Percentiles rank a stretch among this genome's conserved stretches.
Evolutionary conservation across 2,888 invertebrate genomes (phyloP).

Genomic region (Iphiclides podalirius): DNA sequence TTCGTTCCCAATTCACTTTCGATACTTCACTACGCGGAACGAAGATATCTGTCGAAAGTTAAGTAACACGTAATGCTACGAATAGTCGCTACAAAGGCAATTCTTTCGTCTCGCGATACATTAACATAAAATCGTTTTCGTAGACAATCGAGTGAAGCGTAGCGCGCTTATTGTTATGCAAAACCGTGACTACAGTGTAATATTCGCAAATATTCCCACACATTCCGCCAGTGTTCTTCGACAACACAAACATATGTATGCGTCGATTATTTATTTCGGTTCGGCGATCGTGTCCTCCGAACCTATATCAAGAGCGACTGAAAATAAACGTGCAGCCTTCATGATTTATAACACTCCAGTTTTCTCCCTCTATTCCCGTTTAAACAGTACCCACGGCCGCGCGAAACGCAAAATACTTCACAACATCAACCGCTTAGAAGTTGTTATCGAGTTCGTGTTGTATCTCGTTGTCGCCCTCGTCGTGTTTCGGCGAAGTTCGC

Average conservation of each 20-base stretch:
- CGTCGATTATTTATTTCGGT: constrained; percentile 46
- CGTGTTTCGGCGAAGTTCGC: constrained; percentile 50
- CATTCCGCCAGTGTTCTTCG: constrained; percentile 23
- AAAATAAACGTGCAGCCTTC: constrained; percentile 45
- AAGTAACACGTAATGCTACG: constrained; percentile 37
- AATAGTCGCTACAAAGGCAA: constrained; percentile 19
- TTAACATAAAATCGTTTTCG: constrained; percentile 20
- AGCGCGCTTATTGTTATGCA: constrained; percentile 27
- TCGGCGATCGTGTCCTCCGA: too few species aligned
- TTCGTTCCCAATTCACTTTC: constrained; percentile 62
- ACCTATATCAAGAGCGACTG: constrained; percentile 46
- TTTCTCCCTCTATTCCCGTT: constrained; percentile 54
- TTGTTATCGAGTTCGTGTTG: constrained; percentile 50
- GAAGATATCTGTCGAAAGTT: constrained; percentile 42
- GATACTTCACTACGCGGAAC: constrained; percentile 44
- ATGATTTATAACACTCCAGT: constrained; percentile 48
- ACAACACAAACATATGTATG: constrained; percentile 24
- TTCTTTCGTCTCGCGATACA: constrained; percentile 22
- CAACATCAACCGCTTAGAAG: constrained; percentile 55
- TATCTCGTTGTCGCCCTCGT: constrained; percentile 52
- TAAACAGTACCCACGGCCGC: constrained; percentile 44
- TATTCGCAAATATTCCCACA: constrained; percentile 12
- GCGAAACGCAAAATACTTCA: constrained; percentile 48
- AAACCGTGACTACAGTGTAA: constrained; percentile 24
- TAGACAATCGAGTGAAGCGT: constrained; percentile 20